Base-by-base conservation (phyloP, 2,888 invertebrate species). In the Ryuthela nishihirai region DNA sequence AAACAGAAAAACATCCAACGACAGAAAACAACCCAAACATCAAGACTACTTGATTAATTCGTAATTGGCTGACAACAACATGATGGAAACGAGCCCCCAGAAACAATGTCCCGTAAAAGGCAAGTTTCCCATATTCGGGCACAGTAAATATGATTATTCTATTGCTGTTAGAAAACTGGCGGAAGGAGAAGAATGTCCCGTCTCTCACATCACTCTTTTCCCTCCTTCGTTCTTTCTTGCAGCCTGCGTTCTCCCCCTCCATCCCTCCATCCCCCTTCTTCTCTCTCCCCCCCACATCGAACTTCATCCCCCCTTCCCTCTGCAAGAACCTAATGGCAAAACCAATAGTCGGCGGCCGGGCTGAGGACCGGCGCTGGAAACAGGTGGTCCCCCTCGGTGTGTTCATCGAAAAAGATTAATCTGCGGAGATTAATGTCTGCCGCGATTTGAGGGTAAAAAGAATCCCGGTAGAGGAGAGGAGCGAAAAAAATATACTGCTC, bases 361-460 rank as follows among this genome's bases (percentile, higher is more conserved):
- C 39, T n/a, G n/a, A n/a, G n/a, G n/a, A n/a, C n/a, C n/a, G 46
- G 43, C 42, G 25, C 15, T 18, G 35, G 50, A 47, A 59, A 59
- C 59, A 59, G 59, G 59, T 59, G 59, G 59, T 32, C 29, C 17
- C 20, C 32, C 50, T 42, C 43, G 43, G 52, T 53, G 59, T 59
- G 49, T 59, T 59, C 59, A 59, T 59, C 59, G 46, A 59, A 53
- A 53, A 53, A 59, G 59, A 59, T 59, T 59, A 59, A 59, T 59
- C 53, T 59, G 29, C 23, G 40, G 59, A 59, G 59, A 59, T 59
- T 59, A 59, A 59, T 59, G 59, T 53, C 50, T 48, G 52, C 40
- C 48, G 59, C 53, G 59, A 59, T 59, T 59, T 59, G 53, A 26
- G 59, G 36, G 59, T 46, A 44, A 40, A 45, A 47, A 49, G 32